Conservation (phyloP, 2,888 invertebrate species). For the Diarsia rubi region DNA sequence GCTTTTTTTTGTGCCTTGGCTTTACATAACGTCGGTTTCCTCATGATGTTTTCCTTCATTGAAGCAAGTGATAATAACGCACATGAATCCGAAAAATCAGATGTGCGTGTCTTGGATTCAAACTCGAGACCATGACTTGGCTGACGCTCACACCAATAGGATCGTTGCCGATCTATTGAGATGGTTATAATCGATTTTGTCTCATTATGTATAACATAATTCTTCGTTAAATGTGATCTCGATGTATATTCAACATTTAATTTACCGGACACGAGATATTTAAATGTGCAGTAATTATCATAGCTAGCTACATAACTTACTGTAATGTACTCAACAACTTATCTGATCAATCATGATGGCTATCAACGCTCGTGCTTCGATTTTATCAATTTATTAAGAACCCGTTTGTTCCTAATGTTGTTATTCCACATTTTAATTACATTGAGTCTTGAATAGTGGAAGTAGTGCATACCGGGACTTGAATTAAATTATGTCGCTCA, state of each 20-base stretch:
- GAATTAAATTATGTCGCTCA: slow-evolving; percentile 38
- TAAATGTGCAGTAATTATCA: slow-evolving; percentile 48
- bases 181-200: neutral
- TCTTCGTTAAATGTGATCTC: neutral
- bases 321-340: slow-evolving; percentile 38
- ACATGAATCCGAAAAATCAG: too few species aligned
- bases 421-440: slow-evolving; percentile 55
- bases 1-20: too few species aligned
- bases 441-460: slow-evolving; percentile 28
- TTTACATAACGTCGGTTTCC: too few species aligned
- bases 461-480: slow-evolving; percentile 39
- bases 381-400: slow-evolving; percentile 58
- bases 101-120: neutral
- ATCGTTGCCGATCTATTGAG: neutral
- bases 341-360: slow-evolving; percentile 58
- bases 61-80: too few species aligned
- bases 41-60: too few species aligned
- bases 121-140: neutral
- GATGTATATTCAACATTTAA: slow-evolving; percentile 25
- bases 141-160: neutral
- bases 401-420: slow-evolving; percentile 49
- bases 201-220: neutral
- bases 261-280: slow-evolving; percentile 34
- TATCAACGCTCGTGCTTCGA: slow-evolving; percentile 49
- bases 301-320: slow-evolving; percentile 34